Base-by-base conservation (phyloP, 2,113 vertebrate genomes). In the Antechinus stuartii region DNA sequence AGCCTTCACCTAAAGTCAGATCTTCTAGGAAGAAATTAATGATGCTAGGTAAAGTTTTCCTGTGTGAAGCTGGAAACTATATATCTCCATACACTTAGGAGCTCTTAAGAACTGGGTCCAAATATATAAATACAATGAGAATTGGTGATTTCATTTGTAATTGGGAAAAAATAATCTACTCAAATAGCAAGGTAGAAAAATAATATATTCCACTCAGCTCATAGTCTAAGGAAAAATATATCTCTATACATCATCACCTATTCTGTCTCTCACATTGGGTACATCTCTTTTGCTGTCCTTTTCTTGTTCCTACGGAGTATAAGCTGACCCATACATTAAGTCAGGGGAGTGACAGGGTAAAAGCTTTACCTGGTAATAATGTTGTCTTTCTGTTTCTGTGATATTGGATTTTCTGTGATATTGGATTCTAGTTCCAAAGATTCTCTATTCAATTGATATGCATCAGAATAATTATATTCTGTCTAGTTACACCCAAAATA, bases 371-470 rank as follows among this genome's bases (percentile, higher is more conserved):
- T 93, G 49, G 47, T 55, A 93, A 50, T 76, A 14, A 91, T 94
- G 30, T 91, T 95, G 22, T 84, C 90, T 95, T 94, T 90, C 61
- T 90, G 42, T 92, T 95, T 92, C 42, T 94, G 23, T 76, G n/a
- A 55, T 89, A 53, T 54, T 92, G 47, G 27, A n/a, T n/a, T 92
- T 95, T 92, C 42, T 94, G 23, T 76, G n/a, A 55, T 89, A 53
- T 54, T 92, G 47, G n/a, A 96, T 96, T 95, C 91, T 84, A 84
- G 92, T 90, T 92, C 49, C 53, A 96, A 95, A 19, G 50, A 91
- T 94, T 94, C 93, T 93, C 94, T 95, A 90, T 93, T 19, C 57
- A 94, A 91, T 27, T 94, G 53, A 52, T 49, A 52, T 90, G 68
- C 84, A 92, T 93, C 90, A 95, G 54, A 95, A 96, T 91, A 61